These are phyloP conservation scores for Ceratosolen fusciceps DNA, from an alignment of 1,140 invertebrate species.

Conservation along the genomic window DNA sequence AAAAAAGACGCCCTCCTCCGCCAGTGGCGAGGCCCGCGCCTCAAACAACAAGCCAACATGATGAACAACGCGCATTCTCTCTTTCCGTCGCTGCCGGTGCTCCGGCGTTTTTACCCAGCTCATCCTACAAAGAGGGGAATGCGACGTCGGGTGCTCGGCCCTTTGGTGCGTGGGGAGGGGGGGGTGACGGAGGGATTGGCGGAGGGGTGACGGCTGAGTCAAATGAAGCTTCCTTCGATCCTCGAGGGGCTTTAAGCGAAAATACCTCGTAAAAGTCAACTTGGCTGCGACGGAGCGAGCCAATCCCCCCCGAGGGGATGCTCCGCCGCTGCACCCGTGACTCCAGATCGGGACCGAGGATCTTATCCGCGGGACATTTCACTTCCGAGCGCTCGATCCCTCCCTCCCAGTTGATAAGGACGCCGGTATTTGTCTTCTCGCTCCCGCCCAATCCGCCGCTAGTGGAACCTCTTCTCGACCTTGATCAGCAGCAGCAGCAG, in stretches of 20 bases:
- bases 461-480: no score
- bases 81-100: not conserved
- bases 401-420: not conserved
- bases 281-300: not conserved
- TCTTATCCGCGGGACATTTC: not conserved
- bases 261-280: constrained; percentile 42
- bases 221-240: constrained; percentile 40
- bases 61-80: constrained; percentile 46
- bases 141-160: constrained; percentile 24
- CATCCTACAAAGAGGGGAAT: constrained; percentile 5
- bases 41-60: constrained; percentile 47
- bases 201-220: not conserved
- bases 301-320: not conserved
- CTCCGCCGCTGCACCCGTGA: not conserved
- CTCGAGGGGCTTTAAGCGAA: constrained; percentile 5
- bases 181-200: not conserved
- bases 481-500: no score
- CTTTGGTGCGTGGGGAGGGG: constrained; percentile 5
- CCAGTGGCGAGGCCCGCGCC: not conserved
- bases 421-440: not conserved
- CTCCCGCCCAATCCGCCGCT: no score
- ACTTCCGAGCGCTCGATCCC: not conserved
- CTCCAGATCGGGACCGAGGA: not conserved
- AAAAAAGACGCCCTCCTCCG: constrained; percentile 34
- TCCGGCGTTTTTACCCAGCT: not conserved